Evolutionary conservation across 2,797 vertebrate species (phyloP).

Genomic region (Enteromius fasciolatus): DNA sequence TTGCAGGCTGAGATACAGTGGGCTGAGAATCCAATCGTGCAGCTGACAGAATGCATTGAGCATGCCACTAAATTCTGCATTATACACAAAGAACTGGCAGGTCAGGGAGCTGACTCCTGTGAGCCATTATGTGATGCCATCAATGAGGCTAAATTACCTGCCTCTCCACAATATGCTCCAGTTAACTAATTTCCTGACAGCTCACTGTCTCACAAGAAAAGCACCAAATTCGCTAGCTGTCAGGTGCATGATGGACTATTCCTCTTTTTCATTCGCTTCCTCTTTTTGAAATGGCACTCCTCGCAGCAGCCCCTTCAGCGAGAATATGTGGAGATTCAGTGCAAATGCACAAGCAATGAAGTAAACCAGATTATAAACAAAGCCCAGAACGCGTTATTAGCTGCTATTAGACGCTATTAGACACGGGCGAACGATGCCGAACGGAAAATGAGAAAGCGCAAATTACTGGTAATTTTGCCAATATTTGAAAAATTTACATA

Average conservation of each 20-base stretch:
- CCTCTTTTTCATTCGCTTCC: constrained; percentile 55
- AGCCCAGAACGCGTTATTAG: constrained; percentile 37
- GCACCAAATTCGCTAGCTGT: constrained; percentile 75
- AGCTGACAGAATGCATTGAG: constrained; percentile 84
- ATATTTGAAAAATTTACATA: constrained; percentile 52
- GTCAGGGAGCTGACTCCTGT: constrained; percentile 80
- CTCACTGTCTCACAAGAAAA: constrained; percentile 66
- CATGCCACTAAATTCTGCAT: constrained; percentile 82
- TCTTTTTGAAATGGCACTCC: constrained; percentile 58
- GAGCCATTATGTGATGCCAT: constrained; percentile 79
- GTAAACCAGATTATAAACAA: constrained; percentile 36
- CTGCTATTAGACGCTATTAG: constrained; percentile 43
- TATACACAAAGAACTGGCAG: constrained; percentile 84
- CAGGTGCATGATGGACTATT: constrained; percentile 74
- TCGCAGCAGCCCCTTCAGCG: constrained; percentile 52
- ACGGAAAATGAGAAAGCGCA: constrained; percentile 37
- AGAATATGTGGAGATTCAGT: constrained; percentile 37
- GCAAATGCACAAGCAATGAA: constrained; percentile 45
- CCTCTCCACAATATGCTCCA: constrained; percentile 78
- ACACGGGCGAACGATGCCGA: constrained; percentile 27
- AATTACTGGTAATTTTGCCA: constrained; percentile 45
- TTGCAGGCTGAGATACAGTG: constrained; percentile 82
- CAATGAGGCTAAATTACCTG: constrained; percentile 82
- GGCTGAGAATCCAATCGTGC: constrained; percentile 83
- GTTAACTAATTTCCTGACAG: constrained; percentile 83